Evolutionary conservation across 2,797 vertebrate species (phyloP).

Genomic region (Parambassis ranga): DNA sequence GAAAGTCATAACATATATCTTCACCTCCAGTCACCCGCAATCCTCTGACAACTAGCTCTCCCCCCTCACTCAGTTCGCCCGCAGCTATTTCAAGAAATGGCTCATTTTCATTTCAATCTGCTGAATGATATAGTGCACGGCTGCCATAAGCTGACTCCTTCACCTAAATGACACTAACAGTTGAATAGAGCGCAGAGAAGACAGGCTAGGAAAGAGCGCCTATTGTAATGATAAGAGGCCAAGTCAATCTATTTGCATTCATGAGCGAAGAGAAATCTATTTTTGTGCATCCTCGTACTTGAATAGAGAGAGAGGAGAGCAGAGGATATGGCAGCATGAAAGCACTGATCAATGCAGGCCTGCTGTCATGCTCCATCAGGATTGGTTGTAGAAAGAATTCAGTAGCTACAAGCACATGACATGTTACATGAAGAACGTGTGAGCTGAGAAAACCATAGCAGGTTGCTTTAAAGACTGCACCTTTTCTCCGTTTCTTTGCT

Average conservation of each 20-base stretch:
- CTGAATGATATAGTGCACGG: constrained; percentile 32
- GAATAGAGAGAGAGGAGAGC: constrained; percentile 11
- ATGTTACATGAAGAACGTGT: neutral
- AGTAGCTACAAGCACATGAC: constrained; percentile 17
- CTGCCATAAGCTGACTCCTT: constrained; percentile 47
- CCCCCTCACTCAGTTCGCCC: constrained; percentile 1
- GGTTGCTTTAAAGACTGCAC: neutral
- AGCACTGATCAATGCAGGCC: constrained; percentile 36
- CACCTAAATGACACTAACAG: constrained; percentile 55
- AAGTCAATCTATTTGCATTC: constrained; percentile 65
- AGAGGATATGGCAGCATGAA: neutral
- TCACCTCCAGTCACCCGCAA: constrained; percentile 62
- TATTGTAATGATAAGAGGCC: constrained; percentile 60
- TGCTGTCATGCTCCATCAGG: constrained; percentile 33
- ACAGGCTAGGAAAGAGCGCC: constrained; percentile 13
- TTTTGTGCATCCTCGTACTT: constrained; percentile 19
- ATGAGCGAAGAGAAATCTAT: constrained; percentile 52
- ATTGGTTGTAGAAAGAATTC: constrained; percentile 8
- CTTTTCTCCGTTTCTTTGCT: too few species aligned
- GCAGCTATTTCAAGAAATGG: constrained; percentile 64
- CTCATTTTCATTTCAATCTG: constrained; percentile 73
- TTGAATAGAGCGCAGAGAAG: constrained; percentile 51
- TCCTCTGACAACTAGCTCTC: constrained; percentile 4
- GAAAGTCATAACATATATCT: constrained; percentile 55
- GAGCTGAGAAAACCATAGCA: neutral